Base-by-base conservation (phyloP, 2,113 vertebrate genomes). In the Brachyhypopomus occidentalis region DNA sequence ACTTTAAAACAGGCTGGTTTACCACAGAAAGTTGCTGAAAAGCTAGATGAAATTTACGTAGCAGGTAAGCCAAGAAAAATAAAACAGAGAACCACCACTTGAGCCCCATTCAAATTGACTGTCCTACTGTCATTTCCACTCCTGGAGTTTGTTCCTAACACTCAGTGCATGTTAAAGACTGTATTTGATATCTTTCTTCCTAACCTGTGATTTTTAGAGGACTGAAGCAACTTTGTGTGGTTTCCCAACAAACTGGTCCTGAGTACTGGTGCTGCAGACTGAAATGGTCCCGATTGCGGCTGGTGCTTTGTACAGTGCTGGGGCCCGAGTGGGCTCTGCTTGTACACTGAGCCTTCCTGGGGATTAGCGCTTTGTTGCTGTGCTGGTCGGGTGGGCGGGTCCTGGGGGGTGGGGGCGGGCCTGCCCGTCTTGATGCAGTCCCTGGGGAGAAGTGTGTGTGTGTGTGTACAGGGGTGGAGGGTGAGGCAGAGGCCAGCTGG, bases 31-130 rank as follows among this genome's bases (percentile, higher is more conserved):
- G 96, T 99, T 88, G 97, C 97, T 79, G 97, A 98, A 94, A 99
- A 98, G 93, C 94, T 99, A 88, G 97, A 99, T 86, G 96, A 98
- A 93, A 97, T 99, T 92, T 99, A 98, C 90, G 91, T 97, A 91
- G 96, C 97, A 96, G 98, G 98, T 99, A 91, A 96, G 94, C n/a
- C 75, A 25, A 69, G 52, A 8, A 59, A 20, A 4, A 36, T n/a
- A n/a, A 48, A 48, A 91, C 92, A 94, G 90, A 80, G 72, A 19
- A 34, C 7, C 45, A 52, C 45, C 45, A 11, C 45, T 52, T 14
- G 58, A 60, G 20, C 8, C 19, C 69, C 69, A 52, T 81, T 66
- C 45, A 22, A 69, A 70, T 75, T 45, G 79, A 81, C 59, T 80
- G n/a, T 14, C 12, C 27, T n/a, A 19, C 19, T 20, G 11, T 34